These are phyloP conservation scores for Heteromyza rotundicornis DNA, from an alignment of 2,888 invertebrate species.

Conservation along the genomic window DNA sequence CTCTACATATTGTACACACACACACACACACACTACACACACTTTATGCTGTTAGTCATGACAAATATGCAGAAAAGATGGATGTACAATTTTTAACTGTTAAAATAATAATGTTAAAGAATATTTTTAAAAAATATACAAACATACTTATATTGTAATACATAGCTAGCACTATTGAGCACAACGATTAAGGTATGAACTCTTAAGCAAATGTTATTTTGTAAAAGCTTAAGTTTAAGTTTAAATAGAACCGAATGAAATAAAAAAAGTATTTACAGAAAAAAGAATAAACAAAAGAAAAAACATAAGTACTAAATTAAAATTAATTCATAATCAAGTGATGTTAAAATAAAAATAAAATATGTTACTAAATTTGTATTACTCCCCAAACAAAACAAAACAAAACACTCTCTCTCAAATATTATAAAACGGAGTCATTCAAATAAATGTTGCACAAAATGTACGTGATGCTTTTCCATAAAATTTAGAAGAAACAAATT, in stretches of 20 bases:
- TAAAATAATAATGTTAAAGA: neutral
- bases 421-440: too few relatives aligned
- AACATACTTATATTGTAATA: neutral
- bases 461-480: too few relatives aligned
- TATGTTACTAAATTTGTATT: too few relatives aligned
- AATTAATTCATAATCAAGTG: too few relatives aligned
- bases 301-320: too few relatives aligned
- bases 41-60: neutral
- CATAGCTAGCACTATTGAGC: neutral
- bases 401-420: too few relatives aligned
- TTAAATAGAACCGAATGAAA: neutral
- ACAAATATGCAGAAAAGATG: neutral
- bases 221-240: neutral
- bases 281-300: neutral
- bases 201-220: constrained; percentile 1
- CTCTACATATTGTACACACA: neutral
- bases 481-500: too few relatives aligned
- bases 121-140: neutral
- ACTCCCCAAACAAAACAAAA: too few relatives aligned
- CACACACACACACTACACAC: too few relatives aligned
- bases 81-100: too few relatives aligned
- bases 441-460: too few relatives aligned
- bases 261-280: neutral
- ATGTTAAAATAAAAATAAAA: too few relatives aligned
- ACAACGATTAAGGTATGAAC: neutral